Evolutionary conservation across 2,797 vertebrate species (phyloP), one percentile per base, ranked within the genome.

Genomic region (Natrix natrix): DNA sequence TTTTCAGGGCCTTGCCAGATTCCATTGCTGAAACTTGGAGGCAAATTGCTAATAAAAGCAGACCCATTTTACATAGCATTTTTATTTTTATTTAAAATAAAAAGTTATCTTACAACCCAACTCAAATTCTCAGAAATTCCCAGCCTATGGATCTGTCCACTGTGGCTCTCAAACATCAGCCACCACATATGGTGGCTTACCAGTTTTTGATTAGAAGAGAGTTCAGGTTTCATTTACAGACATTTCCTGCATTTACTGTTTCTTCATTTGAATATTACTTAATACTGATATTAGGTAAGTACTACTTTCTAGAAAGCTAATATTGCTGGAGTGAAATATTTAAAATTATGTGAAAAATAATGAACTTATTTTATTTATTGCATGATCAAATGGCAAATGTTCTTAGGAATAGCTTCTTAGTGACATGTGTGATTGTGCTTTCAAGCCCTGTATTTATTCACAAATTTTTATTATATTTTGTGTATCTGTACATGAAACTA

Each of bases 391-490:
- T 56, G 90, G 8, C 0, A 5, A 63, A n/a, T 0, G 0, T 60
- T 95, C 59, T 56, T n/a, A 90, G 57, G 63, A 94, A 83, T 12
- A 89, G 90, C 86, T 87, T 52, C 37, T 37, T 55, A 56, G 4
- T 93, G 91, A 37, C 24, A 87, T 92, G 89, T 55, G 86, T 52
- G 5, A 24, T 24, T 63, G 17, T 86, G 94, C 94, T 32, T 14
- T 90, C 60, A 37, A 56, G 17, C 55, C 8, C 28, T 17, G 0
- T n/a, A 32, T 57, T 89, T 69, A 26, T 0, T 0, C 60, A 22
- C 43, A n/a, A 22, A 60, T 22, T 87, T 61, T 88, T 95, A 43
- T 54, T 94, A 48, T 83, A 93, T 57, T 95, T 87, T 93, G 32
- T 86, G 6, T 28, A 60, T 4, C 91, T 93, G 87, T 92, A 63